Evolutionary conservation across 2,797 vertebrate genomes (phyloP).

Genomic region (Pelochelys cantorii): DNA sequence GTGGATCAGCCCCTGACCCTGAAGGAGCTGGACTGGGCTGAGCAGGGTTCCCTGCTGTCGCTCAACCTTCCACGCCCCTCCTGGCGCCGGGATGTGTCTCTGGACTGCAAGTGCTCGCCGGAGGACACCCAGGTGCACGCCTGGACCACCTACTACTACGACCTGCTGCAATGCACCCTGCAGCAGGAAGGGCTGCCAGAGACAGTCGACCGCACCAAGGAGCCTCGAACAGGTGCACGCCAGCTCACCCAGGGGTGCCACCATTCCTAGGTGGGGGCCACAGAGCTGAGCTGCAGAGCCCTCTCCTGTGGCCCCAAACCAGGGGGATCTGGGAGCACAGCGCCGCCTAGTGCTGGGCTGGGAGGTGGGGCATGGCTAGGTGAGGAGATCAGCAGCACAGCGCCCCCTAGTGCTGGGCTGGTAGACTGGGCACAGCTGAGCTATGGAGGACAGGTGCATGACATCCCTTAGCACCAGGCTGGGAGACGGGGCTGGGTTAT

Average conservation of each 20-base stretch:
- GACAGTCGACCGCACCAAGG: slow-evolving; percentile 78
- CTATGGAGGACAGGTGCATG: too few species aligned
- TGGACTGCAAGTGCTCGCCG: slow-evolving; percentile 60
- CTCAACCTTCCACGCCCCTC: slow-evolving; percentile 59
- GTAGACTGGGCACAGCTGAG: too few species aligned
- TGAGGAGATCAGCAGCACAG: too few species aligned
- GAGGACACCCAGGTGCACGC: slow-evolving; percentile 64
- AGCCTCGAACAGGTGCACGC: slow-evolving; percentile 76
- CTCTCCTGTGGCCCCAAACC: background rate
- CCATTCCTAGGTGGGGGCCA: background rate
- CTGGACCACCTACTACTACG: slow-evolving; percentile 72
- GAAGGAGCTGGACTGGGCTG: slow-evolving; percentile 70
- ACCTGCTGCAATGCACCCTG: slow-evolving; percentile 80
- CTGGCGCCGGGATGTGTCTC: slow-evolving; percentile 72
- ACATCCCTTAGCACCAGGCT: background rate
- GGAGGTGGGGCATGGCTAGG: background rate
- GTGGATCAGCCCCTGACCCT: slow-evolving; percentile 55
- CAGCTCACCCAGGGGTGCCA: background rate
- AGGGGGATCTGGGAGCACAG: background rate
- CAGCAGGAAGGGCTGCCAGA: slow-evolving; percentile 81
- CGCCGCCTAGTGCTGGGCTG: background rate
- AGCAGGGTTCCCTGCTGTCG: slow-evolving; percentile 55
- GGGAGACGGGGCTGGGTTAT: background rate
- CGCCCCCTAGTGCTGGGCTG: background rate
- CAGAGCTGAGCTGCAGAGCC: background rate